Base-by-base conservation (phyloP, 2,888 invertebrate species). In the Drosophila imparisetae region DNA sequence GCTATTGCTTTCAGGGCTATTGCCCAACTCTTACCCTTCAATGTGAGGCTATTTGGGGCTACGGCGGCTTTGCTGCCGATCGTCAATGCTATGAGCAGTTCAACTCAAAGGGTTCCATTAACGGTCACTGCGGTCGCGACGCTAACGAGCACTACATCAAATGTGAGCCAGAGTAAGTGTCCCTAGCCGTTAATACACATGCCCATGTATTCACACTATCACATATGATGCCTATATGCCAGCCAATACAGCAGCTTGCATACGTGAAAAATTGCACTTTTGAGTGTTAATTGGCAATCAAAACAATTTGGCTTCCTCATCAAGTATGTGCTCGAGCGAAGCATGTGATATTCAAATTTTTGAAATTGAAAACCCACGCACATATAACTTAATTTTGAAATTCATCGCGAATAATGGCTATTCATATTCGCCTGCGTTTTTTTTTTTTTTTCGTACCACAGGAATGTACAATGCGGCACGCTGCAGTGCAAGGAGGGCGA, bases 1-100 rank as follows among this genome's bases (percentile, higher is more conserved):
- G 98, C 18, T 97, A 96, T 93, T 99, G 99, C 93, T 98, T 97
- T 94, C 96, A 97, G 86, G 99, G 99, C 3, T 94, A 96, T 73
- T 99, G 99, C 91, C 98, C 98, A 32, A 97, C 98, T 27, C 93
- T 98, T 68, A 94, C 96, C 74, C 93, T 96, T 49, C 99, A 99
- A 93, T 99, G 99, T 92, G 96, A 97, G 92, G 95, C 95, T 79
- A 96, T 99, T 83, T 99, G 99, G 99, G 99, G 98, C 30, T 95
- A 96, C 83, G 97, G 97, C 15, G 96, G 97, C 0, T 93, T 94
- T 53, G 96, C 96, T 0, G 98, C 97, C 4, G 97, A 98, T 91
- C 95, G 95, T 75, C 95, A 97, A 89, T 99, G 99, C 94, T 99
- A 97, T 93, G 97, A 98, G 76, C 96, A 98, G 93, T 98, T 98